Evolutionary conservation across 64 coral and sea anemone species (phyloP).

Genomic region (Hydrozoanthus tunicans): DNA sequence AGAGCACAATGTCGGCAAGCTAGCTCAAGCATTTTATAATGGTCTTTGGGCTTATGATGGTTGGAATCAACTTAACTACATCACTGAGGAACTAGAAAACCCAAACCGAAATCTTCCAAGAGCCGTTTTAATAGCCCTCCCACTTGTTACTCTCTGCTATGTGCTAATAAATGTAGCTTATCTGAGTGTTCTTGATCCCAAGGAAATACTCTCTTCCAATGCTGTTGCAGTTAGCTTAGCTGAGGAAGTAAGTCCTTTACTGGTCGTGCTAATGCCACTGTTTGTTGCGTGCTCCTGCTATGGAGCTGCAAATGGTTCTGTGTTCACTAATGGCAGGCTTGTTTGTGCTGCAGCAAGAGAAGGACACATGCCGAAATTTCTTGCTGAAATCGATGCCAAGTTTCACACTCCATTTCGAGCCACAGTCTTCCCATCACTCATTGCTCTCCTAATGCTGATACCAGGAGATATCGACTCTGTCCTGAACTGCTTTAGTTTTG

Average conservation of each 20-base stretch:
- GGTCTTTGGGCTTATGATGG: constrained; percentile 90
- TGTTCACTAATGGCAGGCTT: constrained; percentile 68
- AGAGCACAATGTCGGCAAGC: constrained; percentile 50
- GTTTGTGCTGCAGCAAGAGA: constrained; percentile 70
- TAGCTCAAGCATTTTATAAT: constrained; percentile 77
- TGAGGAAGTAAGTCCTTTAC: constrained; percentile 60
- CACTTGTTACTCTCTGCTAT: constrained; percentile 81
- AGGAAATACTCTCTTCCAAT: constrained; percentile 66
- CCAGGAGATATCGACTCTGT: constrained; percentile 64
- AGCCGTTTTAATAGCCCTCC: constrained; percentile 59
- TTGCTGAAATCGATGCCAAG: constrained; percentile 42
- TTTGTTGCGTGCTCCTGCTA: constrained; percentile 78
- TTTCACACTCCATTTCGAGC: constrained; percentile 73
- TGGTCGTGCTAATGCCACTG: constrained; percentile 70
- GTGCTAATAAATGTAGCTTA: constrained; percentile 73
- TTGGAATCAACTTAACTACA: constrained; percentile 73
- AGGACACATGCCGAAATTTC: constrained; percentile 70
- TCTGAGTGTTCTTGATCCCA: constrained; percentile 68
- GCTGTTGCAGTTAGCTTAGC: constrained; percentile 72
- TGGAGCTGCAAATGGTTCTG: constrained; percentile 66
- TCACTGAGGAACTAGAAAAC: constrained; percentile 80
- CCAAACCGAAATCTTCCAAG: constrained; percentile 74
- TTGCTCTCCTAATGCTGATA: constrained; percentile 69
- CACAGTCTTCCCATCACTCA: constrained; percentile 50
- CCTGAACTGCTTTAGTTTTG: constrained; percentile 72